Base-by-base conservation (phyloP, 2,113 vertebrate genomes). In the Lynx canadensis region DNA sequence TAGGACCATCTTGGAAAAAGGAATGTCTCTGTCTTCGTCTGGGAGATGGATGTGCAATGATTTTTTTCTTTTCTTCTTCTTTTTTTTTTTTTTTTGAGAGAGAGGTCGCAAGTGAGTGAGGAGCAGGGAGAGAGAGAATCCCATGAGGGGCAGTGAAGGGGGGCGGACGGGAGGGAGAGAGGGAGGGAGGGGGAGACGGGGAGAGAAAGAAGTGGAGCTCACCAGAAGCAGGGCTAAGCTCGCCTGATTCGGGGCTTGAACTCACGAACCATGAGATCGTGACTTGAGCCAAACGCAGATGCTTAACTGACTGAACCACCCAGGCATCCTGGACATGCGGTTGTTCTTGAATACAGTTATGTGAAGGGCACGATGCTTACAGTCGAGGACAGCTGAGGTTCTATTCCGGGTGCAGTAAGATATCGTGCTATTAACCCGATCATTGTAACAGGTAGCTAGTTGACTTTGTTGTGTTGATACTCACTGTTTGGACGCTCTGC, bases 321-420 rank as follows among this genome's bases (percentile, higher is more conserved):
- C 57, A 60, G 57, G 57, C 21, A 7, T 21, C 21, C 8, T 18
- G 18, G 12, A n/a, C 13, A 15, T 84, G 41, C 63, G 55, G 3
- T 38, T 9, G 45, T 95, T 85, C 45, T 73, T 89, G 88, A 74
- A 52, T 66, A 69, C 31, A 19, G 27, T 80, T 85, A 73, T 82
- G 36, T 57, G 71, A 92, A 83, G 38, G 68, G 36, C 33, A 45
- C 25, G 38, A 8, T 36, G 50, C 45, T 69, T 76, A 68, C 4
- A 63, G 21, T 19, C 23, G 57, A 38, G 57, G 69, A 36, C 14
- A 55, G 63, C 69, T 71, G 50, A 84, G 76, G 83, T 31, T 95
- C 69, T 95, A 5, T 89, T 48, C 38, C 80, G 21, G 50, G 7
- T 65, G 36, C 89, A 50, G 41, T 86, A 73, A 98, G 94, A 68